Base-by-base conservation (phyloP, 2,797 vertebrate genomes). In the Alfaro cultratus region DNA sequence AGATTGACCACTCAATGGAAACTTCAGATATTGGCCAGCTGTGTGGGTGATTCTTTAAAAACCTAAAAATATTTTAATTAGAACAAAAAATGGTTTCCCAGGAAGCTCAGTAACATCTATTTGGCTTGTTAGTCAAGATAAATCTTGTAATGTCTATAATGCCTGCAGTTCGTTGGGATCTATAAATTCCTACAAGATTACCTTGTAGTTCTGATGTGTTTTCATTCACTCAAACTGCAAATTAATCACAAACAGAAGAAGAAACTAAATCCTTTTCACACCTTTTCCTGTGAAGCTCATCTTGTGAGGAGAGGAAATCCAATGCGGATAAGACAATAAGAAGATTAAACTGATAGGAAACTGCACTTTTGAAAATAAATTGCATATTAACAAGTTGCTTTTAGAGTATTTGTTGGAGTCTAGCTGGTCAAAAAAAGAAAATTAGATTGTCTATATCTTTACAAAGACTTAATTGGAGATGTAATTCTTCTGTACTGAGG, bases 241-340 rank as follows among this genome's bases (percentile, higher is more conserved):
- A 86, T 80, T 81, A 89, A 82, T 88, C 53, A 83, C 64, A 68
- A 21, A 45, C 8, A 18, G 36, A 82, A 80, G 74, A 83, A 73
- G 36, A 73, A 85, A 39, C 26, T 21, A 41, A 87, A 78, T 39
- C 72, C 43, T 18, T 82, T 76, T 77, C n/a, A 82, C 79, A 77
- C 73, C 6, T 15, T 46, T 53, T n/a, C 12, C 76, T 83, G 78
- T 85, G 80, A 84, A 80, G 55, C 57, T 70, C 64, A 60, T 82
- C 47, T 83, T 78, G 7, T 73, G 45, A 75, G 31, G 13, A 18
- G 55, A 74, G 36, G 8, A 85, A 84, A 87, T 85, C 73, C 78
- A 49, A 76, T 80, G 71, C 43, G 53, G 60, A 71, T 83, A 81
- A 77, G 57, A 77, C 12, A 7, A 86, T 89, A 88, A 76, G 67